Conservation (phyloP, 2,797 vertebrate species). For the Syncerus caffer region DNA sequence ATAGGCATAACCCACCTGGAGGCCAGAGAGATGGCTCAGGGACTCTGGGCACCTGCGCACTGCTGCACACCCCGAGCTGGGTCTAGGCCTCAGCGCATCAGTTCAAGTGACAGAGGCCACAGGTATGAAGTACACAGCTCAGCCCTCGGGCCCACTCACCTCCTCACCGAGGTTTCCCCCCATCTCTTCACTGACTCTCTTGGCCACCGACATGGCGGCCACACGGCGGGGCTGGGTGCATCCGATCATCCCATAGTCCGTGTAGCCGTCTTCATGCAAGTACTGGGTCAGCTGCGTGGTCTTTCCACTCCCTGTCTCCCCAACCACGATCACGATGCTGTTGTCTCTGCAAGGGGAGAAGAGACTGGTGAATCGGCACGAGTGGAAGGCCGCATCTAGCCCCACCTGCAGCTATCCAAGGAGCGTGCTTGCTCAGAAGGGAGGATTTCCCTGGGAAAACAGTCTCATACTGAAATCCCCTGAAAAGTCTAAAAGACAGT, state of each 20-base stretch:
- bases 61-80: rapidly evolving
- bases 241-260: constrained; percentile 97
- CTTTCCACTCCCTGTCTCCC: constrained; percentile 98
- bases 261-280: constrained; percentile 98
- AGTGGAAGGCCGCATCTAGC: background rate
- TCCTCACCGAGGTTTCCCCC: constrained; percentile 94
- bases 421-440: background rate
- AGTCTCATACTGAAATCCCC: background rate
- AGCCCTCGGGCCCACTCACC: constrained; percentile 82
- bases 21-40: background rate
- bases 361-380: background rate
- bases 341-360: constrained; percentile 89
- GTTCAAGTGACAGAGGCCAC: background rate
- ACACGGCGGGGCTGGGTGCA: constrained; percentile 98
- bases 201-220: constrained; percentile 98
- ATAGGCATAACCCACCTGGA: constrained; percentile 97
- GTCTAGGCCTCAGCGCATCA: background rate
- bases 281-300: constrained; percentile 99
- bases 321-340: constrained; percentile 98
- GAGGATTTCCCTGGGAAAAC: background rate
- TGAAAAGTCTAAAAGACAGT: background rate
- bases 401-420: background rate
- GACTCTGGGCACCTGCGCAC: background rate
- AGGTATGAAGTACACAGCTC: background rate
- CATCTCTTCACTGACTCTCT: constrained; percentile 98